Evolutionary conservation across 2,888 invertebrate genomes (phyloP), one percentile per base, ranked within the genome.

Genomic region (Cephus rjabovi): DNA sequence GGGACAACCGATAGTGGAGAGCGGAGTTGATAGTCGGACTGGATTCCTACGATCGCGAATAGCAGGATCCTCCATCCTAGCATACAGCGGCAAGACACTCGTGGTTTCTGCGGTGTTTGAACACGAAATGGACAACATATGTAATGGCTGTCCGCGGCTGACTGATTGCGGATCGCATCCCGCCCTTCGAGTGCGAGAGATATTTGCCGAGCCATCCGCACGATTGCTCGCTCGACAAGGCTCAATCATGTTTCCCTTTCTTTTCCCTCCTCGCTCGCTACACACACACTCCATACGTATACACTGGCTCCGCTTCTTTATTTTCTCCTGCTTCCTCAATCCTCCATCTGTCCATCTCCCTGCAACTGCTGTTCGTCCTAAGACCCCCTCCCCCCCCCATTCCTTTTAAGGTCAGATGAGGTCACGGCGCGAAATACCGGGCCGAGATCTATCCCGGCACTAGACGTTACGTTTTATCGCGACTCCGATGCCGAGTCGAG

Each of bases 61-160:
- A 40, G 40, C 6, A 40, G 15, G 15, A 40, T 40, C 40, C 40
- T 15, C 15, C 6, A 0, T 40, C 15, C 15, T 0, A 15, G 15
- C 15, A 15, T 77, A 83, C 78, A 84, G 77, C 76, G 76, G 34
- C 76, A 79, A 73, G 68, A 70, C 79, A 31, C 34, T 69, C 75
- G 76, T 78, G 83, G 81, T 84, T 85, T 77, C 74, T 33, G 70
- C 83, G 83, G 84, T 90, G 89, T 90, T 90, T 90, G 90, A 89
- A 87, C 88, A 84, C 85, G 88, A 87, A 91, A 91, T 90, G 91
- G 90, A 91, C 90, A 88, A 90, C 90, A 90, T 90, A 85, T 89
- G 91, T 90, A 90, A 88, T 88, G 88, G 86, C 86, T 87, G 88
- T 89, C 87, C 83, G 77, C 83, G 86, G 83, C 85, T 88, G 89